phyloP scores from a whole-genome alignment of 1,140 invertebrate species.

The Lepidurus packardi region DNA sequence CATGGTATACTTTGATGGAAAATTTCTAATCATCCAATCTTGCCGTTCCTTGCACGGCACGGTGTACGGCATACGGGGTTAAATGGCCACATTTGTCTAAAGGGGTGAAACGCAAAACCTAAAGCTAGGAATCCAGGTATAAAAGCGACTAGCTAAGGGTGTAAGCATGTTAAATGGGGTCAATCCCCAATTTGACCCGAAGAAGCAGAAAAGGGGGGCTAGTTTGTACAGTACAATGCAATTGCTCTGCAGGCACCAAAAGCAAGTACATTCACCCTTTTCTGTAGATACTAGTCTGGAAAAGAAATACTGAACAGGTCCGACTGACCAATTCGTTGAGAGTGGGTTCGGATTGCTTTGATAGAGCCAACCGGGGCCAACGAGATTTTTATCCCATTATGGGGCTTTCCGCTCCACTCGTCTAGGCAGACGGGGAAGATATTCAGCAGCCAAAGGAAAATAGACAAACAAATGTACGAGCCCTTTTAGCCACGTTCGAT shows the following conservation, averaged over 20 bases:
- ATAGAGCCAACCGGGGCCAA: too few species aligned
- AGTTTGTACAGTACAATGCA: conserved; percentile 8
- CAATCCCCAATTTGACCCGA: conserved; percentile 1
- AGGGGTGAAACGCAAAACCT: not conserved
- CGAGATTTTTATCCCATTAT: too few species aligned
- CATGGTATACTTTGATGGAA: not conserved
- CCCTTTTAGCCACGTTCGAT: not conserved
- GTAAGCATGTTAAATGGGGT: conserved; percentile 11
- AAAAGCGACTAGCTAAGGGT: not conserved
- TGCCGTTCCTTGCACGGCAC: not conserved
- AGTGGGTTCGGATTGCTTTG: too few species aligned
- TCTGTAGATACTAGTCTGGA: not conserved
- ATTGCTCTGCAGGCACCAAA: not conserved
- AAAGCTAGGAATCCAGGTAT: not conserved
- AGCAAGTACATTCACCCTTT: not conserved
- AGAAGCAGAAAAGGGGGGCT: not conserved
- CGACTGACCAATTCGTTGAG: not conserved
- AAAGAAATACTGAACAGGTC: not conserved
- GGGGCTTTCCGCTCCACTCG: too few species aligned
- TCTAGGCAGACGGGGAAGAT: not conserved
- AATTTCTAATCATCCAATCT: conserved; percentile 12
- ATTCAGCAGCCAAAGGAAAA: not conserved
- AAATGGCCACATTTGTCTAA: not conserved
- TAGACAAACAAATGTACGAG: not conserved
- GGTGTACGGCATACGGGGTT: not conserved